phyloP scores from a whole-genome alignment of 1,140 invertebrate species.

The Drosophila nikananu region DNA sequence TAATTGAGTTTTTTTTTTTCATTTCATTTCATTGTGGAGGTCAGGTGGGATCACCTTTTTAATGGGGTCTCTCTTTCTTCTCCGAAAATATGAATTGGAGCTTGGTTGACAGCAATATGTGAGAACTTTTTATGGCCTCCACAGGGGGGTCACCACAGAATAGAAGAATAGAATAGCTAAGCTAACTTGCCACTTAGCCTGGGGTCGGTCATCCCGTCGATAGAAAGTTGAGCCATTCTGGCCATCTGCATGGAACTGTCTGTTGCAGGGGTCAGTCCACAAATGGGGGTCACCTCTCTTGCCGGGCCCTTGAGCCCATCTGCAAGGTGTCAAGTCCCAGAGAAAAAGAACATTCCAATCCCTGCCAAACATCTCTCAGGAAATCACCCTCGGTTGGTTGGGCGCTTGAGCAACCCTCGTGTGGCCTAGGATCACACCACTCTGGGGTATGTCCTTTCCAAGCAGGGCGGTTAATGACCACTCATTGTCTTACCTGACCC shows the following conservation, averaged over 20 bases:
- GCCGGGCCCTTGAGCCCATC: conserved; percentile 12
- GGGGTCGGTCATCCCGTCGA: conserved; percentile 17
- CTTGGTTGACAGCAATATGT: conserved; percentile 17
- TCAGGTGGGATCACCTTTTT: conserved; percentile 31
- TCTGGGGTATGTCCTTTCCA: conserved; percentile 9
- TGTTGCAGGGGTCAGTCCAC: conserved; percentile 15
- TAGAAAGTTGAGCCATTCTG: conserved; percentile 37
- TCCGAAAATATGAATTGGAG: conserved; percentile 16
- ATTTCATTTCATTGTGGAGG: conserved; percentile 12
- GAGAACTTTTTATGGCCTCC: conserved; percentile 37
- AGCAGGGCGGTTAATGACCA: conserved; percentile 65
- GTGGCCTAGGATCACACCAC: conserved; percentile 32
- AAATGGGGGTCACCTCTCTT: conserved; percentile 32
- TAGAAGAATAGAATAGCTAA: conserved; percentile 12
- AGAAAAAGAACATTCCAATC: conserved; percentile 28
- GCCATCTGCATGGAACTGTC: conserved; percentile 16
- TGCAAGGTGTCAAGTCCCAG: conserved; percentile 25
- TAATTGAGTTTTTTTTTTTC: conserved; percentile 21
- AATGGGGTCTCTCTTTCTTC: conserved; percentile 12
- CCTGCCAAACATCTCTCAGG: conserved; percentile 8
- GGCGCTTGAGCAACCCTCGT: conserved; percentile 35
- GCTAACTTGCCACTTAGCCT: conserved; percentile 26
- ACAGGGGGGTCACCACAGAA: conserved; percentile 17
- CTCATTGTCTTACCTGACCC: conserved; percentile 79
- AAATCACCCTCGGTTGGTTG: conserved; percentile 10